Evolutionary conservation across 1,140 invertebrate species (phyloP).

Genomic region (Lanistes nyassanus): DNA sequence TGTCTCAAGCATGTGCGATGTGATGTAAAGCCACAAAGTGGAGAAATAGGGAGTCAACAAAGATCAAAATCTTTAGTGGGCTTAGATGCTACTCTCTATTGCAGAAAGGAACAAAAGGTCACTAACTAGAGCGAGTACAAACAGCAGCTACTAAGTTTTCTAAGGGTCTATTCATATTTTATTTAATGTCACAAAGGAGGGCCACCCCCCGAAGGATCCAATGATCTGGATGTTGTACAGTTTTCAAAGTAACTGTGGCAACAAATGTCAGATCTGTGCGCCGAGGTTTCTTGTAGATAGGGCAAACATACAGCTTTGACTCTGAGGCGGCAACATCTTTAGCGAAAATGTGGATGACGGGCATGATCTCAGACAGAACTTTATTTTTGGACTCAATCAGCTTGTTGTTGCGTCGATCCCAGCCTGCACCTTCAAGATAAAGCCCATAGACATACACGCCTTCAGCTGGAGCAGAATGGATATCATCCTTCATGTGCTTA

Average conservation of each 20-base stretch:
- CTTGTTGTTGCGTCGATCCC: conserved; percentile 55
- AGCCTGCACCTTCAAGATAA: conserved; percentile 60
- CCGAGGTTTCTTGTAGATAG: conserved; percentile 90
- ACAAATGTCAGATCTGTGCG: conserved; percentile 93
- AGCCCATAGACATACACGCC: conserved; percentile 62
- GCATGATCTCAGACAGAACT: conserved; percentile 55
- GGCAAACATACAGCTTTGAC: conserved; percentile 91
- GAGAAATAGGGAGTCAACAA: no score
- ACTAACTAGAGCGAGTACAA: no score
- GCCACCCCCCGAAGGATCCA: conserved; percentile 94
- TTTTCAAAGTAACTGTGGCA: conserved; percentile 84
- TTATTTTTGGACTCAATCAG: conserved; percentile 58
- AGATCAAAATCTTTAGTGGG: no score
- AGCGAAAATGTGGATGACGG: conserved; percentile 64
- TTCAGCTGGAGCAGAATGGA: conserved; percentile 54
- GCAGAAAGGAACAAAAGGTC: no score
- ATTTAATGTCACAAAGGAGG: conserved; percentile 94
- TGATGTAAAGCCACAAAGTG: no score
- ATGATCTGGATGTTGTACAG: conserved; percentile 85
- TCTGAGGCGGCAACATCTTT: conserved; percentile 77
- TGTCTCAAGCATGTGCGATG: no score
- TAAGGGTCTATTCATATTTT: no score
- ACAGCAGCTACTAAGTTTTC: no score
- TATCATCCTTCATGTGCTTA: conserved; percentile 62
- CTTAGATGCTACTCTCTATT: no score